Conservation (phyloP, 1,140 invertebrate genomes). For the Oscheius sp. region DNA sequence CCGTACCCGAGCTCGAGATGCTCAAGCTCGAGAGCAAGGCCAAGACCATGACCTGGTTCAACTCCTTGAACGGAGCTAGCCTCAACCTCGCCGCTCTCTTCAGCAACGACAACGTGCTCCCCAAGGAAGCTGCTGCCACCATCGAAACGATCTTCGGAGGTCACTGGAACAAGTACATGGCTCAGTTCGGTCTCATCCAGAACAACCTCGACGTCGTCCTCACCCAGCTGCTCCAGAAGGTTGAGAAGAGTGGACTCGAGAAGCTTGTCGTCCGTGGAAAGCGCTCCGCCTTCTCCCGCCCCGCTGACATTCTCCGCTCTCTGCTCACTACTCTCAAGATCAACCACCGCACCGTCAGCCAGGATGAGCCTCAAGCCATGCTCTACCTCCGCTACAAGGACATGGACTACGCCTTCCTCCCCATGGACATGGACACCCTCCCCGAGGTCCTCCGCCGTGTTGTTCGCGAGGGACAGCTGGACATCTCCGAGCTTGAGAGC, state of each 20-base stretch:
- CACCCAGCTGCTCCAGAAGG: constrained; percentile 27
- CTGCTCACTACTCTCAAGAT: constrained; percentile 40
- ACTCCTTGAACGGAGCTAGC: constrained; percentile 17
- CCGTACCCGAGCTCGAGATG: constrained; percentile 36
- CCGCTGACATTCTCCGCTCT: constrained; percentile 31
- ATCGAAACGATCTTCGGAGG: constrained; percentile 48
- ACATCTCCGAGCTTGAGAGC: constrained; percentile 26
- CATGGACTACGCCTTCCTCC: constrained; percentile 39
- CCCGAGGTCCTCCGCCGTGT: constrained; percentile 34
- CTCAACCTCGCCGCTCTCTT: constrained; percentile 50
- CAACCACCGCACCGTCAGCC: constrained; percentile 33
- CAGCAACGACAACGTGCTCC: constrained; percentile 37
- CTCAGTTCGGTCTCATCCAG: constrained; percentile 43
- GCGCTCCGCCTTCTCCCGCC: constrained; percentile 11
- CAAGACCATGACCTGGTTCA: constrained; percentile 33
- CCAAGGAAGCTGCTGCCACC: constrained; percentile 34
- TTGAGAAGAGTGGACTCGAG: constrained; percentile 27
- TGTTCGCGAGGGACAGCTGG: constrained; percentile 20
- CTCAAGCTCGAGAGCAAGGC: constrained; percentile 38
- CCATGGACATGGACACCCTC: constrained; percentile 30
- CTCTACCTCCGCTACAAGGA: constrained; percentile 40
- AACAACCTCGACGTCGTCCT: constrained; percentile 44
- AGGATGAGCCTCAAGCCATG: constrained; percentile 41
- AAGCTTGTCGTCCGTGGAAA: constrained; percentile 40
- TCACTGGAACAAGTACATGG: constrained; percentile 41